Base-by-base conservation (phyloP, 2,797 vertebrate species). In the Cossypha dichroa region DNA sequence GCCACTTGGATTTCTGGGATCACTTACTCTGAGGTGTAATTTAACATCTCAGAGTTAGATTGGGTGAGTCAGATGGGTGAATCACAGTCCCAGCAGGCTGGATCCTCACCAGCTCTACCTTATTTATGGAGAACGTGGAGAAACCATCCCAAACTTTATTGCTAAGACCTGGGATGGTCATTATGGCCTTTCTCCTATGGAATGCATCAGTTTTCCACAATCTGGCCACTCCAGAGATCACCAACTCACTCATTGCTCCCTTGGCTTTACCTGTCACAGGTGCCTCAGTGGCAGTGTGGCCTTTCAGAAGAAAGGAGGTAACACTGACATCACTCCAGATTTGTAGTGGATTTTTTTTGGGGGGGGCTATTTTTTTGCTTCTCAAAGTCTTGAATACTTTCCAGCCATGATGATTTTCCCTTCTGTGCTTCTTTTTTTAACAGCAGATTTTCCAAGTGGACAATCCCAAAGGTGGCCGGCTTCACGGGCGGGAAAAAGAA, bases 341-440 rank as follows among this genome's bases (percentile, higher is more conserved):
- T 23, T 55, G 8, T 8, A 49, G 46, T 5, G 7, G 21, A 40
- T 75, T 58, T 73, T 73, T 85, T 78, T 85, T 19, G 14, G 40
- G 40, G 40, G 40, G 25, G 10, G 15, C 48, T 51, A 29, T 52
- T 29, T 63, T 75, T 86, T 78, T 58, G 33, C 66, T 88, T 92
- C 83, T 72, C 63, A 79, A 31, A 25, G n/a, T 36, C 78, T 87
- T 43, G 33, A 84, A 26, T 25, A 19, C 81, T 94, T 92, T 92
- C 95, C 78, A 81, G 59, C 63, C 46, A 13, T 69, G 72, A 72
- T 66, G 74, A 64, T 91, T 96, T 85, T 75, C 34, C 91, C 80
- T 60, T 31, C 55, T 84, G 75, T n/a, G 55, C 41, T 85, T 55
- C 91, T 82, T 88, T 94, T 88, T 87, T 91, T 94, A 91, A 91